Base-by-base conservation (phyloP, 2,113 vertebrate genomes). In the Odocoileus virginianus region DNA sequence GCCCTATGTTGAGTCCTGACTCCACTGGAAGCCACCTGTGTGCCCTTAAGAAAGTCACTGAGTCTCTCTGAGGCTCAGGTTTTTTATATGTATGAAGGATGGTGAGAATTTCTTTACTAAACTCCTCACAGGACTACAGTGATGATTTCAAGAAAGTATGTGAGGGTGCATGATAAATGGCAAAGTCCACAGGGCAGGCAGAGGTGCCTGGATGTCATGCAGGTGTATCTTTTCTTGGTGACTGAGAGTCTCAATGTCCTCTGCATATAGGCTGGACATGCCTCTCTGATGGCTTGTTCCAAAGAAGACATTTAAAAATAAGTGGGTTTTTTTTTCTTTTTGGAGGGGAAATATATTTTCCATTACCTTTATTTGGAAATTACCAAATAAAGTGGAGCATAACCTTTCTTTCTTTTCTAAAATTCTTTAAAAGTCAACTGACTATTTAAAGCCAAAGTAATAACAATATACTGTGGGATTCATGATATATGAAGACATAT, bases 331-430 rank as follows among this genome's bases (percentile, higher is more conserved):
- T 52, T 92, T 57, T 67, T 78, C 25, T n/a, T 33, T 88, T 84
- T 95, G 2, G 47, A 43, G 50, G 83, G 60, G 28, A 89, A 91
- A 83, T 79, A 36, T 55, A 91, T 64, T 81, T 30, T n/a, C 81
- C 78, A 91, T n/a, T 58, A 71, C 17, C 78, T 96, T 95, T 95
- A 90, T 92, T 83, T 95, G 79, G 40, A 95, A 96, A 58, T 33
- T 71, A 90, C 6, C 88, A 85, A 67, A 83, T 67, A 86, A 97
- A 57, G 50, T 79, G 8, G 3, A 84, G 67, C 27, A 6, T 30
- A 58, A 54, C 87, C 92, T 93, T 93, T 90, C 52, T 64, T 57
- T 86, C 50, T 91, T 83, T 28, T 28, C 78, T 84, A 28, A 64
- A 43, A 55, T 83, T 76, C 40, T 78, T 94, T 87, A 95, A 71